These are phyloP conservation scores for Clitarchus hookeri DNA, from an alignment of 2,888 invertebrate genomes.

Conservation along the genomic window DNA sequence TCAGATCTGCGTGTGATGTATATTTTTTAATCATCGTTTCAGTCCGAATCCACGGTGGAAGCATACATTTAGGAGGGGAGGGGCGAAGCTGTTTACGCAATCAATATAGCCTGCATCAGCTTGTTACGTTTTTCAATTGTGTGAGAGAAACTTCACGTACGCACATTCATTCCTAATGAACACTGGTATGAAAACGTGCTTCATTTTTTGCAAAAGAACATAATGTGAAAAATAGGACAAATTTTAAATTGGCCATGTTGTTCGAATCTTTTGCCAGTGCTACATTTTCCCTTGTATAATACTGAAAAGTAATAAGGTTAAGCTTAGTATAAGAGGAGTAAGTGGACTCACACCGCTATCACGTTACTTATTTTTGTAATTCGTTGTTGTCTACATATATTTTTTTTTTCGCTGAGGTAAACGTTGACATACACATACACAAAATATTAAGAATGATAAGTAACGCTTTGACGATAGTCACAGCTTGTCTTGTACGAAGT, in stretches of 20 bases:
- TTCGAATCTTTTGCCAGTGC: constrained; percentile 43
- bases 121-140: constrained; percentile 31
- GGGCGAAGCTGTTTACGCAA: constrained; percentile 32
- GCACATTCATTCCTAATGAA: constrained; percentile 20
- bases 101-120: constrained; percentile 34
- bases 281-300: constrained; percentile 38
- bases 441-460: constrained; percentile 16
- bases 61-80: constrained; percentile 34
- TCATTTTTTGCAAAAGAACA: constrained; percentile 32
- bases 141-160: constrained; percentile 16
- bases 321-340: constrained; percentile 37
- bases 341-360: constrained; percentile 41
- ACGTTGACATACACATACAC: constrained; percentile 31
- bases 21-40: background rate
- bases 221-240: constrained; percentile 32
- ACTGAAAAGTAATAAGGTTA: constrained; percentile 37
- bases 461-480: constrained; percentile 32
- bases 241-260: constrained; percentile 40
- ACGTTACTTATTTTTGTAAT: constrained; percentile 44
- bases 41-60: constrained; percentile 8
- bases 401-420: constrained; percentile 40
- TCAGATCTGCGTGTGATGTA: constrained; percentile 1
- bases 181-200: constrained; percentile 38
- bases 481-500: constrained; percentile 26
- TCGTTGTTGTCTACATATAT: constrained; percentile 28